Conservation (phyloP, 2,797 vertebrate species). For the Acrocephalus scirpaceus region DNA sequence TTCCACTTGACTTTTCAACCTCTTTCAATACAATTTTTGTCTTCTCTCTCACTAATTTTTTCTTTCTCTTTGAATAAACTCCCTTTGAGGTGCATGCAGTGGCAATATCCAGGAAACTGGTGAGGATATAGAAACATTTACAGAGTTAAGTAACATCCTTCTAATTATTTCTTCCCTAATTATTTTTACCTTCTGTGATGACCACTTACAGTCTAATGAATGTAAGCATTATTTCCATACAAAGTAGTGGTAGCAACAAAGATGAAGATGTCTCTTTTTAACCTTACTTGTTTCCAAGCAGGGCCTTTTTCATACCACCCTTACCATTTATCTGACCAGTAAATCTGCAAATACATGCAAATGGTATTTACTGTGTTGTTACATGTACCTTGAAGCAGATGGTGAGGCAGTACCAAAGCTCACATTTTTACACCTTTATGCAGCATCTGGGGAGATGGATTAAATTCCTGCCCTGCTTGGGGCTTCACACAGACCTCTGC, state of each 20-base stretch:
- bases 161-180: not conserved
- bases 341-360: conserved; percentile 26
- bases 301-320: not conserved
- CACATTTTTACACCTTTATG: conserved; percentile 16
- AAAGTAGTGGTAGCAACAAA: not conserved
- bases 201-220: not conserved
- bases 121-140: not conserved
- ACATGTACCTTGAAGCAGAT: not conserved
- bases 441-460: not conserved
- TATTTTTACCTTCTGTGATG: conserved; percentile 14
- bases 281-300: not conserved
- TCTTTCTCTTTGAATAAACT: not conserved
- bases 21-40: not conserved
- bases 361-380: conserved; percentile 15
- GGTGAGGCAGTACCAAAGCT: conserved; percentile 4
- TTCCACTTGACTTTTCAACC: not conserved
- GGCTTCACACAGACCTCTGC: not conserved
- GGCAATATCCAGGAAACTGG: not conserved
- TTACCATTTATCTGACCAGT: conserved; percentile 31
- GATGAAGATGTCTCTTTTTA: not conserved
- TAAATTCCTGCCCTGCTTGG: not conserved
- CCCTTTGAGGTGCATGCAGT: not conserved
- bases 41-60: not conserved
- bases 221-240: not conserved
- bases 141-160: not conserved